Percentiles rank a stretch among this genome's conserved stretches.
Conservation (phyloP, 2,113 vertebrate genomes). For the Aptenodytes patagonicus region DNA sequence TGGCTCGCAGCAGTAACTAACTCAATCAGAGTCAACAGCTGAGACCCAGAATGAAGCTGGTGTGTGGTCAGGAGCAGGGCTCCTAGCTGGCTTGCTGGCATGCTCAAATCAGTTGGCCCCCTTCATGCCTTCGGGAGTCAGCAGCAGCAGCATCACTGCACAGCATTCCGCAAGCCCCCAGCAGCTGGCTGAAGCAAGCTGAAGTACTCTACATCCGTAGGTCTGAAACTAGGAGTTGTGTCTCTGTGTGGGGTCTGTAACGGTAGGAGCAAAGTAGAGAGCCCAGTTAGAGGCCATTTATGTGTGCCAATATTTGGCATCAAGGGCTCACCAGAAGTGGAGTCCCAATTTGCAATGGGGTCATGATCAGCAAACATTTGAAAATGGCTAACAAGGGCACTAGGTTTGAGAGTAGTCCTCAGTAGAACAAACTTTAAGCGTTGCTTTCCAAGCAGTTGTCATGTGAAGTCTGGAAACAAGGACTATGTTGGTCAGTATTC, state of each 20-base stretch:
- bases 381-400: neutral
- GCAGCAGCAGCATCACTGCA: neutral
- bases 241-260: neutral
- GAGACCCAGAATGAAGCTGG: neutral
- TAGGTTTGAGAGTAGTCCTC: neutral
- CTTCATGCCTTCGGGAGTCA: neutral
- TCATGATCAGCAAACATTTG: neutral
- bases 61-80: neutral
- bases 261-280: neutral
- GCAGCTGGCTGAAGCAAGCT: neutral
- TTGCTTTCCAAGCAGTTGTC: neutral
- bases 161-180: neutral
- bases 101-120: neutral
- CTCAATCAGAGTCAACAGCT: neutral
- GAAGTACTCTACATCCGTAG: fast-evolving
- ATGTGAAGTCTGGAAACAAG: neutral
- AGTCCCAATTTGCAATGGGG: neutral
- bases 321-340: neutral
- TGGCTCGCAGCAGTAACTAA: neutral
- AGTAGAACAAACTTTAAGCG: neutral
- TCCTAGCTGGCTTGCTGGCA: neutral
- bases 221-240: neutral
- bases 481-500: neutral
- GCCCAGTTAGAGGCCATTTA: neutral
- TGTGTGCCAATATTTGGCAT: neutral